These are phyloP conservation scores for Thamnophis sirtalis DNA, from an alignment of 2,113 vertebrate species.

Conservation along the genomic window DNA sequence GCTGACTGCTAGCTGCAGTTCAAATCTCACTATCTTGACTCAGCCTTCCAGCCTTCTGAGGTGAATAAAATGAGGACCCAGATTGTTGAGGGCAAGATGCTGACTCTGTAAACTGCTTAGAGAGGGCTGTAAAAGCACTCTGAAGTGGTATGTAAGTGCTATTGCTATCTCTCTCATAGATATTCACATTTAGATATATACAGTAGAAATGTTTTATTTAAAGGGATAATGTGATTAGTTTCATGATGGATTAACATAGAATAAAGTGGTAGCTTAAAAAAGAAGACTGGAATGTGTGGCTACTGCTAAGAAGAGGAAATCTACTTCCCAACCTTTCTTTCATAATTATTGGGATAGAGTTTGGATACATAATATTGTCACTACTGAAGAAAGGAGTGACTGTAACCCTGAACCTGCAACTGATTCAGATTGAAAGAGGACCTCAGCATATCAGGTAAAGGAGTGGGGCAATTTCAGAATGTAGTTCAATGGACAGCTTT, in stretches of 20 bases:
- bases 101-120: no score
- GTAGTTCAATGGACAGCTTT: not conserved
- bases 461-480: no score
- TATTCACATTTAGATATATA: not conserved
- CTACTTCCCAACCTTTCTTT: not conserved
- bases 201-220: not conserved
- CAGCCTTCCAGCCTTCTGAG: no score
- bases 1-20: no score
- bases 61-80: no score
- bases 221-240: not conserved
- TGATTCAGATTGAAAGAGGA: conserved; percentile 2
- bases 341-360: not conserved
- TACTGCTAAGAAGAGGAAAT: not conserved
- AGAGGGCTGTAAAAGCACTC: no score
- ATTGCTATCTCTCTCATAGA: not conserved
- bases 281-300: not conserved
- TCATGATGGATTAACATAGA: not conserved
- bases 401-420: not conserved
- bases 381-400: not conserved
- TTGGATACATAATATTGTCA: not conserved
- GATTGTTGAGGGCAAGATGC: no score
- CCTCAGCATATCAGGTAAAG: conserved; percentile 1
- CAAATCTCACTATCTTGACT: no score
- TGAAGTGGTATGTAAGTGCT: no score
- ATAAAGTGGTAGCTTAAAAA: not conserved